These are phyloP conservation scores for Heliconius nattereri DNA, from an alignment of 1,140 invertebrate species.

Conservation along the genomic window DNA sequence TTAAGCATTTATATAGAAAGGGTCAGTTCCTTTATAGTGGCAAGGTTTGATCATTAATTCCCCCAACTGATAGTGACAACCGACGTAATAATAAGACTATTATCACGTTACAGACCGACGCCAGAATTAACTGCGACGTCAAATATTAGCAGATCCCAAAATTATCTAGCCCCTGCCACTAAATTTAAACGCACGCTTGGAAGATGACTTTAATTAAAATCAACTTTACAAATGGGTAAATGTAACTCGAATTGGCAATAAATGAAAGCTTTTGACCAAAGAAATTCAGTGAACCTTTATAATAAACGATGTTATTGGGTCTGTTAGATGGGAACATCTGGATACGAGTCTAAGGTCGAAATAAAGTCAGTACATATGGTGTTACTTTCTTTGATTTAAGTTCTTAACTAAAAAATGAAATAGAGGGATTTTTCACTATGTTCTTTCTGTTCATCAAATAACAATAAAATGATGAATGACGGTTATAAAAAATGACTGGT, in stretches of 20 bases:
- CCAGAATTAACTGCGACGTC: slow-evolving; percentile 7
- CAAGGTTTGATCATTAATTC: slow-evolving; percentile 7
- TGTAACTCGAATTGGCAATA: slow-evolving; percentile 34
- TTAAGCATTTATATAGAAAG: neutral
- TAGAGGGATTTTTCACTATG: too few species aligned
- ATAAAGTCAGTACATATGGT: too few species aligned
- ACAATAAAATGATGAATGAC: too few species aligned
- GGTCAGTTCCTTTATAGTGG: neutral
- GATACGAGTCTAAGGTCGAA: neutral
- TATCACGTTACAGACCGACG: slow-evolving; percentile 21
- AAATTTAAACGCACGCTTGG: slow-evolving; percentile 30
- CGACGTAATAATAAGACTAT: slow-evolving; percentile 14
- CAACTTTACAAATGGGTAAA: slow-evolving; percentile 34
- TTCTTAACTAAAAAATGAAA: too few species aligned
- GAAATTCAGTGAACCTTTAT: neutral
- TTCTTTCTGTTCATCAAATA: too few species aligned
- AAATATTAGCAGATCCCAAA: slow-evolving; percentile 26
- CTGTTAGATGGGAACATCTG: neutral
- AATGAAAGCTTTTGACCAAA: slow-evolving; percentile 24
- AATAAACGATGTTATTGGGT: neutral
- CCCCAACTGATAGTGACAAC: slow-evolving; percentile 11
- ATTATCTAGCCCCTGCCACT: slow-evolving; percentile 24
- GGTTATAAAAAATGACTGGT: too few species aligned
- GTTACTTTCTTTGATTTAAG: too few species aligned
- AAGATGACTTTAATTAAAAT: slow-evolving; percentile 39